These are phyloP conservation scores for Paratrypauchen microcephalus DNA, from an alignment of 2,797 vertebrate species.

Conservation along the genomic window DNA sequence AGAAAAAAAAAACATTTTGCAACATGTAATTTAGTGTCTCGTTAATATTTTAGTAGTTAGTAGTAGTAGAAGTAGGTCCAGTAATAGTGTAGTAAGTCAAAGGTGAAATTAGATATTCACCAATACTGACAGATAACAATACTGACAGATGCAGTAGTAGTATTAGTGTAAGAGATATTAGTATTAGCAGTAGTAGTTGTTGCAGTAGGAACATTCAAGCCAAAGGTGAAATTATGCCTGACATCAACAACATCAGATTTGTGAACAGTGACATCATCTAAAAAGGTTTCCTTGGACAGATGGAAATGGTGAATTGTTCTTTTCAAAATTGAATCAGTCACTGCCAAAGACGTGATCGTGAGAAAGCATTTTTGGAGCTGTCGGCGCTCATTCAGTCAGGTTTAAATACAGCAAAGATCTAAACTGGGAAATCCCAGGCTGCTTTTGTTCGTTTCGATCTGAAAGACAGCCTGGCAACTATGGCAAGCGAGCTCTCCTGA, in stretches of 20 bases:
- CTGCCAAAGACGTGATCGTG: slow-evolving; percentile 4
- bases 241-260: background rate
- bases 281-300: background rate
- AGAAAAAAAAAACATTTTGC: no score
- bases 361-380: slow-evolving; percentile 2
- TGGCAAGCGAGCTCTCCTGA: no score
- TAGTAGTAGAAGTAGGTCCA: no score
- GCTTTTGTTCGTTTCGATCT: no score
- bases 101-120: background rate
- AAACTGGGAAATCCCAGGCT: no score
- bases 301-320: slow-evolving; percentile 1
- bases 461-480: no score
- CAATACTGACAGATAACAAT: no score
- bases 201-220: background rate
- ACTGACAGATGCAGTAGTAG: no score
- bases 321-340: background rate
- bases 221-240: background rate
- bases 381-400: background rate
- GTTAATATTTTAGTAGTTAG: no score
- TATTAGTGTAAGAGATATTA: no score
- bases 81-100: background rate
- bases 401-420: background rate
- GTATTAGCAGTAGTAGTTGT: no score
- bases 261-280: background rate
- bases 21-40: no score